Evolutionary conservation across 2,113 vertebrate genomes (phyloP).

Genomic region (Ginglymostoma cirratum): DNA sequence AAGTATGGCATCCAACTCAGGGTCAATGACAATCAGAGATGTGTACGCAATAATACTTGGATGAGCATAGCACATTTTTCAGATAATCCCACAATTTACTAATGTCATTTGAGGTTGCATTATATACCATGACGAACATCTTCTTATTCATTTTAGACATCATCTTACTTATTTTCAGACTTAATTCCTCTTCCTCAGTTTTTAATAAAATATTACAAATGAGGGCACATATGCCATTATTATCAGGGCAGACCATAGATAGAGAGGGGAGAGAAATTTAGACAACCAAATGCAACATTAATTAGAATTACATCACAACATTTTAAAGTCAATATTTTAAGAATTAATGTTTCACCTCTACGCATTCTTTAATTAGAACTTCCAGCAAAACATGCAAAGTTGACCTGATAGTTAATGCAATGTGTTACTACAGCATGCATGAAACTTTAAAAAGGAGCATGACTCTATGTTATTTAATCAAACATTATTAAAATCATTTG

Average conservation of each 20-base stretch:
- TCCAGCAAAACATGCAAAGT: constrained; percentile 40
- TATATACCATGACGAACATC: background rate
- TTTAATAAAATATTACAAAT: constrained; percentile 26
- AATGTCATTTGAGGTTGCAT: background rate
- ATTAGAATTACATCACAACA: constrained; percentile 54
- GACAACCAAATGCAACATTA: constrained; percentile 54
- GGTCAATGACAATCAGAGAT: background rate
- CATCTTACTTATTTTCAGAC: background rate
- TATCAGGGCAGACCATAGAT: constrained; percentile 1
- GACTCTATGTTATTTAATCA: constrained; percentile 1
- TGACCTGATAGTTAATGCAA: background rate
- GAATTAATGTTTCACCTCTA: constrained; percentile 40
- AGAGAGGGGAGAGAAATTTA: background rate
- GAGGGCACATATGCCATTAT: background rate
- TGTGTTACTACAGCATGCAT: background rate
- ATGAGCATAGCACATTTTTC: background rate
- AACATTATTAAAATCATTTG: background rate
- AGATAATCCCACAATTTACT: background rate
- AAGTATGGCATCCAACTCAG: background rate
- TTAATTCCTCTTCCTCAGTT: background rate
- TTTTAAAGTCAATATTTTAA: constrained; percentile 46
- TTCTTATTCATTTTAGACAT: background rate
- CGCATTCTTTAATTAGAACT: constrained; percentile 52
- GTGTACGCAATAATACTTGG: background rate
- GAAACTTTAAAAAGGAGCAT: constrained; percentile 9